Percentiles rank a stretch among this genome's conserved stretches.
Conservation (phyloP, 2,888 invertebrate species). For the Andrena flavipes region DNA sequence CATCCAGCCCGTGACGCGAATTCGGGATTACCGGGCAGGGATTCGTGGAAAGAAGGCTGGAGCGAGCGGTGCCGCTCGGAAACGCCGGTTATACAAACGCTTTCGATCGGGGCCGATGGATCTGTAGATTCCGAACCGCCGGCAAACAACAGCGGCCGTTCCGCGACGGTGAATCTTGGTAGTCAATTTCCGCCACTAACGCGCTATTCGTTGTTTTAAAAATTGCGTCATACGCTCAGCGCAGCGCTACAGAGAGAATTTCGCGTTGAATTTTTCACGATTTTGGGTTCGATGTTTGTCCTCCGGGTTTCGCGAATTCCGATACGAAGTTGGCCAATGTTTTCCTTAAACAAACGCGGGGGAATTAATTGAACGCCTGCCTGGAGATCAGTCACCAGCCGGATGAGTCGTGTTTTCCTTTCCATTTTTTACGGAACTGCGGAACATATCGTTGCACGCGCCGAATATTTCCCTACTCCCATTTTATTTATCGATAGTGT, state of each 20-base stretch:
- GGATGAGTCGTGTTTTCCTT: not conserved
- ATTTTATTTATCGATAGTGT: not conserved
- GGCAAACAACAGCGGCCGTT: not conserved
- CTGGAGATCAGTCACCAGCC: not conserved
- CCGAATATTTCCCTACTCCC: not conserved
- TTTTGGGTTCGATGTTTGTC: not conserved
- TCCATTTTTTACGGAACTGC: conserved; percentile 5
- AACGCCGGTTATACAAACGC: conserved; percentile 33
- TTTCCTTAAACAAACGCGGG: not conserved
- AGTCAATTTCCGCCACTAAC: not conserved
- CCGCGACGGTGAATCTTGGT: not conserved
- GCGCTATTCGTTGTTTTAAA: conserved; percentile 7
- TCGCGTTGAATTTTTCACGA: not conserved
- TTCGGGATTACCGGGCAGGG: conserved; percentile 34
- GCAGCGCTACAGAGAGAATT: not conserved
- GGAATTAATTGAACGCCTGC: not conserved
- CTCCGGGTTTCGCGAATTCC: not conserved
- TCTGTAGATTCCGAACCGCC: not conserved
- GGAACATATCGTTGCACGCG: not conserved
- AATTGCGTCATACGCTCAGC: not conserved
- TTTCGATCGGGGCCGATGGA: conserved; percentile 21
- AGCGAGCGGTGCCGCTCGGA: conserved; percentile 15
- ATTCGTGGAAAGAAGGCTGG: not conserved
- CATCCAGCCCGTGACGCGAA: conserved; percentile 69
- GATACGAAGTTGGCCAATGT: conserved; percentile 1